Conservation (phyloP, 1,140 invertebrate genomes). For the Zophobas morio region DNA sequence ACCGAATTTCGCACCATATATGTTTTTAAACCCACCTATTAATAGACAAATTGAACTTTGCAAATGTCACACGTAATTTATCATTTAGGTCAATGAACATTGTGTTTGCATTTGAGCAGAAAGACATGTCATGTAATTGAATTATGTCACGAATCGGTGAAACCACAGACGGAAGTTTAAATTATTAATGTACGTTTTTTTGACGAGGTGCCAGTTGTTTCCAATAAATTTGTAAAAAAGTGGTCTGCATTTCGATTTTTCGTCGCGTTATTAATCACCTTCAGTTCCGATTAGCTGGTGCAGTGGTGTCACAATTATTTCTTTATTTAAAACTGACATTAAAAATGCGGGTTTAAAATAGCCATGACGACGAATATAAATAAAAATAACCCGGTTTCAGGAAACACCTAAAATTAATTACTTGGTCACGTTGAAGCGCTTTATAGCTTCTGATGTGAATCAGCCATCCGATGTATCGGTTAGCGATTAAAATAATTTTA, state of each 20-base stretch:
- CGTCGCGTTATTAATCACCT: too few species aligned
- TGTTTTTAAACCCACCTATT: too few species aligned
- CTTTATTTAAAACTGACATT: background rate
- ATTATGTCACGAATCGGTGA: background rate
- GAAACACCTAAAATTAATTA: constrained; percentile 35
- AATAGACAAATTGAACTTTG: background rate
- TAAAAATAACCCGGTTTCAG: constrained; percentile 35
- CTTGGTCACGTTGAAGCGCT: constrained; percentile 8
- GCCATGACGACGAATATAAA: constrained; percentile 15
- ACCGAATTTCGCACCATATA: too few species aligned
- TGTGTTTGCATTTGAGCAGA: background rate
- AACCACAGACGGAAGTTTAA: too few species aligned
- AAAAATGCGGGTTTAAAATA: constrained; percentile 18
- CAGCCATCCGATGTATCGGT: background rate
- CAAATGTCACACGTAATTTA: background rate
- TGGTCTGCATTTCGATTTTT: too few species aligned
- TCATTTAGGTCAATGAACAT: constrained; percentile 17
- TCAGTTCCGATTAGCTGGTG: too few species aligned
- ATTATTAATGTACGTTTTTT: too few species aligned
- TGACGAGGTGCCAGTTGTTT: too few species aligned
- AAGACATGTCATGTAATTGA: background rate
- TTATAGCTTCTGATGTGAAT: constrained; percentile 9
- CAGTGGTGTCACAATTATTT: background rate
- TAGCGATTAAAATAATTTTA: background rate
- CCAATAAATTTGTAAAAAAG: too few species aligned